Conservation (phyloP, 2,797 vertebrate genomes). For the Aythya fuligula region DNA sequence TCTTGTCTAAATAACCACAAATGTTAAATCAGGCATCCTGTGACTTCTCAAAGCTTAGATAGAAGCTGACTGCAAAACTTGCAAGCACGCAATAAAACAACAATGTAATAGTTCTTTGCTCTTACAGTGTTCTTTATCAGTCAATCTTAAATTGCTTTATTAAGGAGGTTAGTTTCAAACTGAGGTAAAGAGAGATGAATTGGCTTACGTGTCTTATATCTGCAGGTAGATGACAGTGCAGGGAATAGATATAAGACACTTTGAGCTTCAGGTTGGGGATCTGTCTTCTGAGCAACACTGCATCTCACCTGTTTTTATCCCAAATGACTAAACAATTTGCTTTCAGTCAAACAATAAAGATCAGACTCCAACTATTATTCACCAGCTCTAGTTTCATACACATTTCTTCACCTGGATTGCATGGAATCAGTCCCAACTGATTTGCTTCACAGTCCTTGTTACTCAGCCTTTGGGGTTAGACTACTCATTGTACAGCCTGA, state of each 20-base stretch:
- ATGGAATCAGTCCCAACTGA: slow-evolving; percentile 7
- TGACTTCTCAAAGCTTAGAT: not conserved
- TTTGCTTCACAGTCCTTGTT: not conserved
- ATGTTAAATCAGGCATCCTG: not conserved
- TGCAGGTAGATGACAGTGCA: not conserved
- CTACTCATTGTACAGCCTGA: not conserved
- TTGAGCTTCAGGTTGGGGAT: not conserved
- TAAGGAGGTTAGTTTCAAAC: not conserved
- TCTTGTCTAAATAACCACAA: not conserved
- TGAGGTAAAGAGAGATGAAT: not conserved
- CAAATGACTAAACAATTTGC: not conserved
- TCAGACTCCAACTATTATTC: not conserved
- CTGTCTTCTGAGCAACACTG: not conserved
- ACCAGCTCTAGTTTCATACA: not conserved
- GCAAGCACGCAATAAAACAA: not conserved
- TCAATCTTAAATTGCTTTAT: not conserved
- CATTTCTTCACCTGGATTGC: not conserved
- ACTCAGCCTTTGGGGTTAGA: slow-evolving; percentile 6
- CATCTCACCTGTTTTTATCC: not conserved
- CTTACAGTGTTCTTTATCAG: not conserved
- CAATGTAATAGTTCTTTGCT: not conserved
- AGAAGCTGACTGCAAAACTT: not conserved
- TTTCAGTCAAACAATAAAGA: not conserved
- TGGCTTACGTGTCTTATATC: not conserved
- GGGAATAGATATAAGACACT: not conserved